Base-by-base conservation (phyloP, 2,113 vertebrate genomes). In the Dendrocopos noguchii region DNA sequence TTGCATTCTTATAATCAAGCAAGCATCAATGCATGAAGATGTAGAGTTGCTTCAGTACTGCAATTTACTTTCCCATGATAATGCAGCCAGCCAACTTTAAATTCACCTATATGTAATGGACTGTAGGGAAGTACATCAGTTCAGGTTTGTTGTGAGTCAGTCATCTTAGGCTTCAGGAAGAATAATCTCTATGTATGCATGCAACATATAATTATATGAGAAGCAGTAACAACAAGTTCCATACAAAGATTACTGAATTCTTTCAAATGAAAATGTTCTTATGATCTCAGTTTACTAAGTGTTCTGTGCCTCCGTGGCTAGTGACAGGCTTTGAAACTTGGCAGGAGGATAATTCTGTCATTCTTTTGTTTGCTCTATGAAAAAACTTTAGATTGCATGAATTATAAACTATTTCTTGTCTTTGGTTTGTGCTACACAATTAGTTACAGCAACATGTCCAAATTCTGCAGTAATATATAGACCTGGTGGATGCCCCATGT, bases 141-240 rank as follows among this genome's bases (percentile, higher is more conserved):
- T 87, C 50, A 56, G 21, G 60, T 81, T 73, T 44, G 31, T 28
- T 84, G 18, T 74, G 87, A 92, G 66, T 87, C 84, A 88, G 75
- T 68, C 8, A 1, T 61, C 1, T 65, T n/a, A 71, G 44, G 63
- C 74, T 88, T 87, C 2, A 3, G 44, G 88, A 84, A 78, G 85
- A 42, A 34, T 10, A 61, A 73, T 64, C 42, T 88, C n/a, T 87
- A 9, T 29, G 24, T 86, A 33, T 80, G 61, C 36, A 28, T 68
- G 80, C 66, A 90, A 75, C 50, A 64, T 24, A 27, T 72, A 92
- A 96, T 95, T 86, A 93, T 4, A 94, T 36, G 10, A 88, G 17
- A 89, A 72, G 44, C 16, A 56, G 44, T 44, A 82, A 39, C 46
- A 91, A 67, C 33, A 79, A 47, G 67, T 87, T 91, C 61, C 47